Evolutionary conservation across 2,113 vertebrate species (phyloP), one percentile per base, ranked within the genome.

Genomic region (Picathartes gymnocephalus): DNA sequence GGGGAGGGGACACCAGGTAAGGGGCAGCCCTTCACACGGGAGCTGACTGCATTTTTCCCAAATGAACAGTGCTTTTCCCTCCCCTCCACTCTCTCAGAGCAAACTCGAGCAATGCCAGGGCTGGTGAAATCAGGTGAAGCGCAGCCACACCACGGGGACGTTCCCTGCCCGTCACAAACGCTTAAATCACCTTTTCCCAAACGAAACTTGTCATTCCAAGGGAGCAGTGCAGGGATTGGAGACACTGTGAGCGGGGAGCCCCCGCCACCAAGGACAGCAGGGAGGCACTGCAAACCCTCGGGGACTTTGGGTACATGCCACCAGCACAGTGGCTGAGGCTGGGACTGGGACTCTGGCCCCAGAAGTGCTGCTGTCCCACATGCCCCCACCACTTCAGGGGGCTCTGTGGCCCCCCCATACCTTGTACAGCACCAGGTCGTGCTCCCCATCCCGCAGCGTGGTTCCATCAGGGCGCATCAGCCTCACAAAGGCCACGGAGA

Each of bases 401-500:
- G 7, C 1, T 35, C 64, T 37, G 33, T 2, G 13, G 2, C 4
- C 28, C 13, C 14, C n/a, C 33, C 21, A 0, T 84, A 97, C 97
- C 97, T 97, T 97, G 92, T 97, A 97, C 1, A 97, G 92, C 31
- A 97, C 8, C 39, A 97, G 88, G 74, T 96, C 94, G 2, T 97
- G 96, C 65, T 96, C 95, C 48, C 95, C 96, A 0, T 97, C 97
- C 3, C 76, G 73, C 61, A 97, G 95, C 0, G 97, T 97, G 70
- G 97, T 97, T 64, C 97, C 97, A 0, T 97, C 96, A 2, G 86
- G 81, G 11, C 53, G 69, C 60, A 97, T 95, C 91, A 97, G 83
- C 84, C 71, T 92, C 95, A 97, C 95, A 0, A 96, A 97, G 30
- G 97, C 97, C 97, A 97, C 95, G 81, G 95, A 97, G 94, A 97